Base-by-base conservation (phyloP, 2,888 invertebrate genomes). In the Graphium colonna region DNA sequence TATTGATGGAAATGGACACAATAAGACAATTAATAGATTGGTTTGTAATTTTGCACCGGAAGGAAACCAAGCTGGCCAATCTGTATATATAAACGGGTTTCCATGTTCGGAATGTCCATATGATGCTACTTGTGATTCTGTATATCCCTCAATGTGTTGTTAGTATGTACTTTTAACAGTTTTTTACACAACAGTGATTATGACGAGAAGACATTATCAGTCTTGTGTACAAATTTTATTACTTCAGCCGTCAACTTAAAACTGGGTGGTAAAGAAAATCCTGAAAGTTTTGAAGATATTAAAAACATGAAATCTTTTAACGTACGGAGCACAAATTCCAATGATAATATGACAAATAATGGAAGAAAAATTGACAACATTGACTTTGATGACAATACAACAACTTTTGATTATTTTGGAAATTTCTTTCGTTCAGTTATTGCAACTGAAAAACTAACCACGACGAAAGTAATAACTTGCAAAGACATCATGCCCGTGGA, bases 41-140 rank as follows among this genome's bases (percentile, higher is more conserved):
- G 80, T 89, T 1, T 89, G 88, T 59, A 89, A 89, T 65, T 89
- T 88, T 58, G 71, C 75, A 3, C 83, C 87, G 0, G 68, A 70
- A 26, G 88, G 88, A 3, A 88, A 88, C 58, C 51, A 57, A 5
- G 33, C 65, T 7, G 75, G 76, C 31, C 64, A 68, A 44, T 46
- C 76, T 0, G 79, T 86, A 1, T 89, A 88, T 58, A 58, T 59
- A 5, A 64, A 59, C 36, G 88, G 88, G 1, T 38, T 61, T 0
- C 75, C 82, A 0, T 86, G 87, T 58, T 74, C 83, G 0, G 69
- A 64, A 43, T 89, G 88, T 55, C 72, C 75, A 1, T 47, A 52
- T 8, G 61, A 60, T 10, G 58, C 66, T 16, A 52, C 51, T 13
- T 85, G 86, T 58, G 81, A 84, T 56, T 16, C 54, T 0, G 59